phyloP scores from a whole-genome alignment of 2,888 invertebrate genomes.

The Meteorus colon region DNA sequence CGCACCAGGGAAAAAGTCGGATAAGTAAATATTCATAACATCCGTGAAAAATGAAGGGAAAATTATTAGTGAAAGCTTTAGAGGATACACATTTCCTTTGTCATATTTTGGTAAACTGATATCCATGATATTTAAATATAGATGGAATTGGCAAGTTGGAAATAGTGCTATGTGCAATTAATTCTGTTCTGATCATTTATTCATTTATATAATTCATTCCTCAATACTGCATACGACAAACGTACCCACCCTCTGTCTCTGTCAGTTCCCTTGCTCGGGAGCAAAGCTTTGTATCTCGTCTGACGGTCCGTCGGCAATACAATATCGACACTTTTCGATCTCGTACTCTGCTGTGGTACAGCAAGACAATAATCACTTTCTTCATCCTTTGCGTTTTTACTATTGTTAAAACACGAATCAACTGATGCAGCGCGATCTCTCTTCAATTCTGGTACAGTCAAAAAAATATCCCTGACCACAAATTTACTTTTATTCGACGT shows the following conservation, averaged over 20 bases:
- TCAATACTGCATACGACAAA: conserved; percentile 21
- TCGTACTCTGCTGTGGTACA: conserved; percentile 82
- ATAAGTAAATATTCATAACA: neutral
- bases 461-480: conserved; percentile 82
- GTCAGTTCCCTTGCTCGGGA: conserved; percentile 62
- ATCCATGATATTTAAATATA: neutral
- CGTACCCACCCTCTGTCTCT: conserved; percentile 73
- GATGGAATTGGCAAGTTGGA: neutral
- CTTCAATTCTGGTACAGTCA: conserved; percentile 88
- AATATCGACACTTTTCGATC: conserved; percentile 91
- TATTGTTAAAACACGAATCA: conserved; percentile 88
- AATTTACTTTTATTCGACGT: conserved; percentile 55
- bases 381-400: conserved; percentile 72
- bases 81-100: neutral
- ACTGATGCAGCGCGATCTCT: conserved; percentile 91
- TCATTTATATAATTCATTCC: neutral
- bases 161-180: neutral
- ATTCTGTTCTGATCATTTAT: neutral
- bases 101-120: neutral
- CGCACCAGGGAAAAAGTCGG: conserved; percentile 3
- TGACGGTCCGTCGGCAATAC: conserved; percentile 90
- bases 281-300: conserved; percentile 87
- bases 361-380: conserved; percentile 78
- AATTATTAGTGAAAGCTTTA: neutral
- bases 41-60: neutral